Base-by-base conservation (phyloP, 1,140 invertebrate genomes). In the Megalopta genalis region DNA sequence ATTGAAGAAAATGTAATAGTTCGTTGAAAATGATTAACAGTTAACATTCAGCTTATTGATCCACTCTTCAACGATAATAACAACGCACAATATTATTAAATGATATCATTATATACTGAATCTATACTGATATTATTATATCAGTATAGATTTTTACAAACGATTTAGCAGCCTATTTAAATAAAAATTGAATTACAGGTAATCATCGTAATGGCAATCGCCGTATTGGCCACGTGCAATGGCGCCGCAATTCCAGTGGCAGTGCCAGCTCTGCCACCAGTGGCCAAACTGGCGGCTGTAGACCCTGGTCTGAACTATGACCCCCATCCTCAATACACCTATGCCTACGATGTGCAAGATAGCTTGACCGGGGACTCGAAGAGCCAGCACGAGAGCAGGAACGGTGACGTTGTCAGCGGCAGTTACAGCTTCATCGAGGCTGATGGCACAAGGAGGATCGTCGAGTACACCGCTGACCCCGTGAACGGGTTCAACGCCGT, bases 291-390 rank as follows among this genome's bases (percentile, higher is more conserved):
- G 3, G 72, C 79, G 1, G 18, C 81, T 0, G 64, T 87, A 0
- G 71, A 60, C 12, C 70, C 85, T 27, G 84, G 72, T 10, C 76
- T 88, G 9, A 84, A 89, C 59, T 91, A 92, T 60, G 93, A 94
- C 73, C 92, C 93, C 37, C 93, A 94, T 80, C 94, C 95, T 0
- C 94, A 95, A 73, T 95, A 95, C 88, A 92, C 93, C 73, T 95
- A 94, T 86, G 93, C 93, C 4, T 95, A 95, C 87, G 93, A 94
- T 52, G 95, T 96, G 0, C 94, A 95, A 52, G 95, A 96, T 80
- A 89, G 92, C n/a, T 90, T 94, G 65, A 96, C 94, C 39, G 95
- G 96, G 3, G 95, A 96, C 89, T 91, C 94, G 3, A 96, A 96
- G 90, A 93, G 92, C 80, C 95, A 95, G 84, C 93, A 95, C 73